These are phyloP conservation scores for Hydraecia micacea DNA, from an alignment of 2,888 invertebrate genomes.

Conservation along the genomic window DNA sequence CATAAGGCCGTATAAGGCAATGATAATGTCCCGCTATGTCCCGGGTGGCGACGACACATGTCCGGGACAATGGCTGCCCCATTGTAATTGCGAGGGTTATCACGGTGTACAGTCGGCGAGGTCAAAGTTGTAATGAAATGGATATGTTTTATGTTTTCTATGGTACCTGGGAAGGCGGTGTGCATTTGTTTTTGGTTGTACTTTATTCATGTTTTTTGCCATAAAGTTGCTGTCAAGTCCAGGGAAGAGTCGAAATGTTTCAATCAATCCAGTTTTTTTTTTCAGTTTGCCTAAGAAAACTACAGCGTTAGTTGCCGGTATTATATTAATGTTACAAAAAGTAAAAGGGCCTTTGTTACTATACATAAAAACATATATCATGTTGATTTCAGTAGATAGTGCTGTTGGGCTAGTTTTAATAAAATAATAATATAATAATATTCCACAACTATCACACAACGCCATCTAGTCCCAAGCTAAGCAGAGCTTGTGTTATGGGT, in stretches of 20 bases:
- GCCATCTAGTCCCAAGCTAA: too few relatives aligned
- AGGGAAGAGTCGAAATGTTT: not conserved
- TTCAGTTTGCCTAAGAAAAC: not conserved
- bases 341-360: not conserved
- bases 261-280: not conserved
- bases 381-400: not conserved
- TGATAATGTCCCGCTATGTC: conserved; percentile 63
- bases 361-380: not conserved
- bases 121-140: conserved; percentile 67
- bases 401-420: too few relatives aligned
- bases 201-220: not conserved
- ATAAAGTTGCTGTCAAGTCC: not conserved
- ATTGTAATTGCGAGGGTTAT: conserved; percentile 78
- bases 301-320: not conserved
- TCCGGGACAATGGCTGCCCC: conserved; percentile 70
- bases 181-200: conserved; percentile 5
- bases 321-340: not conserved
- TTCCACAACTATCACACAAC: too few relatives aligned
- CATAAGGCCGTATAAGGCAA: conserved; percentile 61
- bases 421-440: too few relatives aligned
- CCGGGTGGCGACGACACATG: conserved; percentile 69
- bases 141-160: conserved; percentile 51
- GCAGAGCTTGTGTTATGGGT: too few relatives aligned
- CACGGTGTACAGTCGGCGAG: conserved; percentile 57
- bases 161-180: conserved; percentile 9